Evolutionary conservation across 2,888 invertebrate species (phyloP), one percentile per base, ranked within the genome.

Genomic region (Apamea monoglypha): DNA sequence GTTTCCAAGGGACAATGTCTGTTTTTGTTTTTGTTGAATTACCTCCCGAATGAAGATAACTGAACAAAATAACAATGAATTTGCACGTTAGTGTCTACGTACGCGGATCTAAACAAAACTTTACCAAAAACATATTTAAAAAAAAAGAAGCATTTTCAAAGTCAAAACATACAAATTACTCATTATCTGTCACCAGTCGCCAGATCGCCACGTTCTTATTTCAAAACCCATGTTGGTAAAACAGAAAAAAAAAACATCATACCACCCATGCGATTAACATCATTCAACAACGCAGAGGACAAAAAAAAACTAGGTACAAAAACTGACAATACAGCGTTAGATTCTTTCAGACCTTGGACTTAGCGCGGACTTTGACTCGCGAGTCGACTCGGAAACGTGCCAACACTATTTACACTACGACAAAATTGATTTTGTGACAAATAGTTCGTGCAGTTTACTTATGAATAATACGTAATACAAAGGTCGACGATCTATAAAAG

Each of bases 331-430:
- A 86, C 78, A 71, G 79, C 78, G 82, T 83, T 80, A 76, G 78
- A 74, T 71, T 79, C 64, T 75, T 72, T 80, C 36, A 83, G 82
- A 87, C 92, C 91, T 92, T 92, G 92, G 91, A 91, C 90, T 87
- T 78, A 80, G 69, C 53, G 82, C 87, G 92, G 90, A 91, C 91
- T 91, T 90, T 92, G 89, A 91, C 85, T 84, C 76, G 61, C 59
- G 70, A 82, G 63, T 85, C 85, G 78, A 86, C 87, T 91, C 88
- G 91, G 90, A 90, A 63, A 74, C 80, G 47, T 91, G 92, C 92
- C 92, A 91, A 88, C 74, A 80, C 78, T 88, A 88, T 89, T 87
- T 85, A 83, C 83, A 88, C 75, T 70, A 80, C 67, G 78, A 75
- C 66, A 74, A 86, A 72, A 78, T 71, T 76, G 44, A 74, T 79